Evolutionary conservation across 2,113 vertebrate species (phyloP), one percentile per base, ranked within the genome.

Genomic region (Leucoraja erinaceus): DNA sequence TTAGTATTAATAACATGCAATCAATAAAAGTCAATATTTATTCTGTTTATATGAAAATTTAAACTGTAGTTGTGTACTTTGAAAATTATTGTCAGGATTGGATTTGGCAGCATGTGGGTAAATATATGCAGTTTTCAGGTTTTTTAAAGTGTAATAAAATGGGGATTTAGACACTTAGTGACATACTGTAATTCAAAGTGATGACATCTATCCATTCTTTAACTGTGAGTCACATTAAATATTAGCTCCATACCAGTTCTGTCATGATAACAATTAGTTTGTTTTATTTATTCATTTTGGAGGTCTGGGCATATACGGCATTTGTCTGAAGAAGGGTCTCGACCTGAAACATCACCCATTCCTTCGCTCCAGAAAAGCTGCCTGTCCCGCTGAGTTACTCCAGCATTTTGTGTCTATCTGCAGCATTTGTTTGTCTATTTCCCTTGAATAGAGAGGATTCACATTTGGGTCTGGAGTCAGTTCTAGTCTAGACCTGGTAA

Each of bases 141-240:
- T 74, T 47, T 74, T 72, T 28, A 12, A 63, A 91, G 33, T 91
- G 33, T 38, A 91, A 1, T 91, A 22, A 91, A 68, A 90, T 33
- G 11, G 74, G 28, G 59, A 91, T 90, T 56, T 66, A 77, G 59
- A 74, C n/a, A 77, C 56, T 76, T 61, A 59, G 38, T 77, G 93
- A 93, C 72, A 93, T 78, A 47, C 38, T 47, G 38, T 47, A 90
- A 93, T 93, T 91, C 72, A 91, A 93, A 84, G 72, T 63, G 84
- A 93, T 90, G 7, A 72, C 74, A 63, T 93, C 28, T 74, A 93
- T 61, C 83, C 75, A 90, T 78, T 72, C 83, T 93, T 93, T 93
- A 84, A 84, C 61, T 33, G 91, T 61, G 90, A 59, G 91, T 78
- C 93, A 93, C 18, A 93, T 91, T 84, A 93, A 76, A 93, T n/a